phyloP scores from a whole-genome alignment of 2,113 vertebrate species.

The Furnarius figulus region DNA sequence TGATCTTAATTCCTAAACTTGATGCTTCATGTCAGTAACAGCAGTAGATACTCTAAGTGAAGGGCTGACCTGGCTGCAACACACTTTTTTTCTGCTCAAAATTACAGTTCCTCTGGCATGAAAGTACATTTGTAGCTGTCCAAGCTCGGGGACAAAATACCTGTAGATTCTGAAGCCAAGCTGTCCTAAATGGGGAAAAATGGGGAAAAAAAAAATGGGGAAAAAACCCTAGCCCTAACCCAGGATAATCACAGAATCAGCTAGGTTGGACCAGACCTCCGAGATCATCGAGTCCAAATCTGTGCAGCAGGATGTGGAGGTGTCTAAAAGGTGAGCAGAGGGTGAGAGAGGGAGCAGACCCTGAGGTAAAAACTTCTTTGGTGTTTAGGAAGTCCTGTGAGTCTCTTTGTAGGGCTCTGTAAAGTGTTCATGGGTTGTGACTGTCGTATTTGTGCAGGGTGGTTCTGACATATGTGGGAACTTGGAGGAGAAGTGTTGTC shows the following conservation, averaged over 20 bases:
- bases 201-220: too few species aligned
- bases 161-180: not conserved
- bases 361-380: not conserved
- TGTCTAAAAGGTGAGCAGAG: not conserved
- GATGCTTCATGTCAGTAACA: not conserved
- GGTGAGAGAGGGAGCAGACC: not conserved
- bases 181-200: not conserved
- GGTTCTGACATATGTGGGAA: not conserved
- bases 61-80: rapidly evolving
- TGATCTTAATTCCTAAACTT: not conserved
- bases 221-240: too few species aligned
- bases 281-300: not conserved
- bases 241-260: not conserved
- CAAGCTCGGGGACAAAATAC: not conserved
- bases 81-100: not conserved
- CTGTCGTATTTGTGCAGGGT: not conserved
- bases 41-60: not conserved
- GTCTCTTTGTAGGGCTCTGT: not conserved
- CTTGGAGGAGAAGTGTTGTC: not conserved
- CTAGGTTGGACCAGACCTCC: not conserved
- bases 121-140: not conserved
- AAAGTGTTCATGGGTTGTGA: not conserved
- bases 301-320: not conserved
- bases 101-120: not conserved
- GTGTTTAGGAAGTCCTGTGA: not conserved